A percentile compares a stretch with the other conserved stretches of the same genome.
Conservation (phyloP, 2,113 vertebrate genomes). For the Aepyceros melampus region DNA sequence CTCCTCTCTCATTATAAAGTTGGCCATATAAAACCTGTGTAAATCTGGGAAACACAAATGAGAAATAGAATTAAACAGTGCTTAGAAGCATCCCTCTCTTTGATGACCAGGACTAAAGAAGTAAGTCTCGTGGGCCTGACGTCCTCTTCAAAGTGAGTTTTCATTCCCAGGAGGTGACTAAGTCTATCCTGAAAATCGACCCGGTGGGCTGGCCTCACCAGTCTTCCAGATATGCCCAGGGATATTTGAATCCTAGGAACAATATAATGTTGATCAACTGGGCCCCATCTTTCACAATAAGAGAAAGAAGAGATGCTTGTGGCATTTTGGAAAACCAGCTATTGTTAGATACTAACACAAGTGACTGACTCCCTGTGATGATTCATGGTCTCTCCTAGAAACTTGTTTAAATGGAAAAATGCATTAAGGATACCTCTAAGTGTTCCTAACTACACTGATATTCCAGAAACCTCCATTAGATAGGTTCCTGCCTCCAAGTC, state of each 20-base stretch:
- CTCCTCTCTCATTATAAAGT: background rate
- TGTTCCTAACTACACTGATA: background rate
- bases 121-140: background rate
- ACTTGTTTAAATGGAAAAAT: background rate
- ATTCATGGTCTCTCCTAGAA: background rate
- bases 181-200: background rate
- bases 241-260: background rate
- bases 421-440: background rate
- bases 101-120: background rate
- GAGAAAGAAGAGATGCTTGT: background rate
- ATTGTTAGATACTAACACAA: background rate
- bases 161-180: background rate
- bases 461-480: background rate
- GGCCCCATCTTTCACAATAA: background rate
- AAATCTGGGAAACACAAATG: background rate
- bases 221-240: background rate
- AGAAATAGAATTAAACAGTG: background rate
- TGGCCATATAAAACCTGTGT: background rate
- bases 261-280: background rate
- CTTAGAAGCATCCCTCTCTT: background rate
- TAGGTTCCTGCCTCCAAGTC: background rate
- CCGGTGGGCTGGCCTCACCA: background rate
- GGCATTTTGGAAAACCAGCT: background rate
- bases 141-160: background rate
- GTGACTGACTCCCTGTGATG: background rate